Evolutionary conservation across 2,888 invertebrate genomes (phyloP), one percentile per base, ranked within the genome.

Genomic region (Frankliniella intonsa): DNA sequence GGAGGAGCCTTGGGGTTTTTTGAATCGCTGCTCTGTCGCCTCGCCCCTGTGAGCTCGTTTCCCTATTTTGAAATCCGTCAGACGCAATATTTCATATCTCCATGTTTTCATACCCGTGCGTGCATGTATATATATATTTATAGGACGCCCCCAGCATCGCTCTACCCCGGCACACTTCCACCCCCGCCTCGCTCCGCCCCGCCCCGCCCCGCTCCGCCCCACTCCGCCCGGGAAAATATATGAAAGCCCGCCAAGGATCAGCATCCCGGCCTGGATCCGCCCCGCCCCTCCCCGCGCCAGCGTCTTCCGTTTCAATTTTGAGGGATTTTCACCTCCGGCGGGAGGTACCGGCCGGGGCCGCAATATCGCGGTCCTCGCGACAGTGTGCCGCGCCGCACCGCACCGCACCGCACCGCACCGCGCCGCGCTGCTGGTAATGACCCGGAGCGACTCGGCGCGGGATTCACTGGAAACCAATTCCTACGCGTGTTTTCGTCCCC

Each of bases 161-260:
- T 19, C 2, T 5, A 38, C 38, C 38, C 38, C 38, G 38, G 38
- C 38, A 5, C 62, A 62, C 62, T 62, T 7, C 62, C 62, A n/a
- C 62, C n/a, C 85, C 85, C 86, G 86, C 83, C 82, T 85, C 2
- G 38, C 38, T 83, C 85, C 84, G 83, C 82, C 83, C 55, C 86
- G 86, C 83, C 82, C 85, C 2, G 38, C 38, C 83, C 85, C 84
- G 83, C 82, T 85, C 85, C 86, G 86, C 83, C 82, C 85, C 2
- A 5, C 38, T 83, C 85, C 84, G 83, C 82, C 83, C 55, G 5
- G 69, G 69, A 25, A 76, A 76, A 76, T 76, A 76, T 76, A 76
- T 76, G 69, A 76, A 76, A 76, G 69, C 69, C 25, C 12, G 22
- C 22, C 12, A 25, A 25, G 69, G 69, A 76, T 76, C 69, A 76